These are phyloP conservation scores for Ophion ventricosus DNA, from an alignment of 2,888 invertebrate genomes.

Conservation along the genomic window DNA sequence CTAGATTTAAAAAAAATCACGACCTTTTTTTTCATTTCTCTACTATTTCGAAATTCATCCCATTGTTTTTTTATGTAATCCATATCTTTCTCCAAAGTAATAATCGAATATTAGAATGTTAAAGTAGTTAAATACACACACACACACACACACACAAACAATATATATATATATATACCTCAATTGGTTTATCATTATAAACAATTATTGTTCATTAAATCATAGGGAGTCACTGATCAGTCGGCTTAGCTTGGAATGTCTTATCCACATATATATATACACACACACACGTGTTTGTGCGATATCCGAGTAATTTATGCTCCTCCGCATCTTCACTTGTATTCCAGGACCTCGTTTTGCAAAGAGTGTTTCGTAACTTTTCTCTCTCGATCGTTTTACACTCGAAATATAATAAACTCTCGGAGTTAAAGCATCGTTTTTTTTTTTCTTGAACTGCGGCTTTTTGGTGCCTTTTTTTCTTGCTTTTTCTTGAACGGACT, in stretches of 20 bases:
- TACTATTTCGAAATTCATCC: too few species aligned
- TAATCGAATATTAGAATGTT: too few species aligned
- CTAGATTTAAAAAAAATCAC: too few species aligned
- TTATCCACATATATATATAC: constrained; percentile 1
- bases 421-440: constrained; percentile 9
- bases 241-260: neutral
- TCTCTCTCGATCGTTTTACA: constrained; percentile 24
- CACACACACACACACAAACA: too few species aligned
- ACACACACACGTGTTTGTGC: neutral
- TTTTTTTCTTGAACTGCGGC: constrained; percentile 7
- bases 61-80: too few species aligned
- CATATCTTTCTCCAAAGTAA: too few species aligned
- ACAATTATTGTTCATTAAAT: neutral
- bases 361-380: constrained; percentile 33
- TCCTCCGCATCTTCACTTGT: constrained; percentile 1
- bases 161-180: too few species aligned
- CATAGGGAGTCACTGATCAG: neutral
- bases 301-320: constrained; percentile 43
- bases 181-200: too few species aligned
- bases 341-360: constrained; percentile 1
- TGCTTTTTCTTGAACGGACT: constrained; percentile 26
- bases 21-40: too few species aligned
- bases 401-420: constrained; percentile 31
- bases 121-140: too few species aligned
- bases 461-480: neutral